Base-by-base conservation (phyloP, 2,888 invertebrate species). In the Rhagonycha lutea region DNA sequence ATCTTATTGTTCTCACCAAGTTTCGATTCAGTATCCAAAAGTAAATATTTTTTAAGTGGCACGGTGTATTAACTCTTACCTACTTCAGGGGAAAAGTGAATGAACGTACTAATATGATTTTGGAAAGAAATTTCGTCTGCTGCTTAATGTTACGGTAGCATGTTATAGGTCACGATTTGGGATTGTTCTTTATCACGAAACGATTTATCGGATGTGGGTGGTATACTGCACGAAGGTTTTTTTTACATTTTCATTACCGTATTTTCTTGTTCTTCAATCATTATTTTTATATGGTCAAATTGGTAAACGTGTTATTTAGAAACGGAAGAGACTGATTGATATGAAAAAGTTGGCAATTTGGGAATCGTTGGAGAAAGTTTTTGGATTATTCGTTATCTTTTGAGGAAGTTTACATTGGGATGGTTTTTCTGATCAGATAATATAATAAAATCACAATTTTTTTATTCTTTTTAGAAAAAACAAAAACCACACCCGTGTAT, bases 401-500 rank as follows among this genome's bases (percentile, higher is more conserved):
- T 47, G 47, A n/a, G 47, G 47, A 47, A 47, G 47, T 47, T 47
- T 47, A n/a, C 47, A 9, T 9, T 28, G 26, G 5, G 4, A 4
- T 26, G 1, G 28, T 28, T 28, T 47, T 47, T 47, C n/a, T 12
- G 4, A 47, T 47, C 47, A 47, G 47, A 47, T 47, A 3, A 47
- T 47, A 3, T 47, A 47, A 26, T 26, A 26, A 3, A 26, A n/a
- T 4, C 12, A 32, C 4, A 32, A 12, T 32, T 32, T 32, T n/a
- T 12, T 1, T 32, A 4, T n/a, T 47, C n/a, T 47, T 47, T 12
- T 12, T 47, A n/a, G n/a, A 47, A n/a, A 47, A 47, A 47, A 29
- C 28, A 47, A 69, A 74, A 78, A 75, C 78, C 78, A 75, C 78
- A 75, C 78, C 78, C 78, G 73, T 75, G 74, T 72, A 75, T 75